Evolutionary conservation across 37 sponge, comb jelly and placozoan genomes (phyloP).

Genomic region (Chondrosia reniformis): DNA sequence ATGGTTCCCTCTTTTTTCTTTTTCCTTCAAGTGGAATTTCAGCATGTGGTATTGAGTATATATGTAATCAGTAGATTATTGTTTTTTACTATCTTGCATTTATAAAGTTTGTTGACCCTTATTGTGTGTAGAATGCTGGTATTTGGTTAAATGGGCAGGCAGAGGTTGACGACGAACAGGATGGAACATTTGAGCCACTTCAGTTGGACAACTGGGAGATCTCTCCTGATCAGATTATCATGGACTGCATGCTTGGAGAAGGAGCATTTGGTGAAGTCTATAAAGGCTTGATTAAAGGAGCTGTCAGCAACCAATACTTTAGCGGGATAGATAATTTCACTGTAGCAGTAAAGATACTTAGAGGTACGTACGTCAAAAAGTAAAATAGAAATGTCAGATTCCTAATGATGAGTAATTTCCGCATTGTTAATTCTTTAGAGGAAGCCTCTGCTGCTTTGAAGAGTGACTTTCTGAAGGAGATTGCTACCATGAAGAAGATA

Average conservation of each 20-base stretch:
- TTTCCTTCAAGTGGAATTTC: no score
- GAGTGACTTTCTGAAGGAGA: slow-evolving; percentile 29
- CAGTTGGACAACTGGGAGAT: slow-evolving; percentile 16
- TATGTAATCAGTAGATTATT: no score
- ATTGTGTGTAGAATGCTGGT: neutral
- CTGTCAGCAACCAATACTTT: neutral
- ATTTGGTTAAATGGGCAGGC: slow-evolving; percentile 11
- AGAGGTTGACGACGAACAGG: neutral
- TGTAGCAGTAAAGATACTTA: slow-evolving; percentile 21
- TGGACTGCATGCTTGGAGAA: slow-evolving; percentile 21
- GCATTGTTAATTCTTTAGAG: neutral
- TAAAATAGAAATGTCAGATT: no score
- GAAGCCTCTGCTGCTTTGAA: slow-evolving; percentile 16
- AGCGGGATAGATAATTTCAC: no score
- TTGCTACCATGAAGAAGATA: slow-evolving; percentile 25
- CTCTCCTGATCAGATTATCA: slow-evolving; percentile 23
- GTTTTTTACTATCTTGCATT: no score
- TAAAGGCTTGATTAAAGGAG: slow-evolving; percentile 7
- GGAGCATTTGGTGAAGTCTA: slow-evolving; percentile 22
- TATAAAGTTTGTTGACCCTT: no score
- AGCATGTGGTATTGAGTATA: no score
- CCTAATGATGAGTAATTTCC: no score
- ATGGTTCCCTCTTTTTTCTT: no score
- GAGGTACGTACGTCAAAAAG: slow-evolving; percentile 4
- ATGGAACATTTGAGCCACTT: slow-evolving; percentile 6